Evolutionary conservation across 2,113 vertebrate species (phyloP).

Genomic region (Lampris incognitus): DNA sequence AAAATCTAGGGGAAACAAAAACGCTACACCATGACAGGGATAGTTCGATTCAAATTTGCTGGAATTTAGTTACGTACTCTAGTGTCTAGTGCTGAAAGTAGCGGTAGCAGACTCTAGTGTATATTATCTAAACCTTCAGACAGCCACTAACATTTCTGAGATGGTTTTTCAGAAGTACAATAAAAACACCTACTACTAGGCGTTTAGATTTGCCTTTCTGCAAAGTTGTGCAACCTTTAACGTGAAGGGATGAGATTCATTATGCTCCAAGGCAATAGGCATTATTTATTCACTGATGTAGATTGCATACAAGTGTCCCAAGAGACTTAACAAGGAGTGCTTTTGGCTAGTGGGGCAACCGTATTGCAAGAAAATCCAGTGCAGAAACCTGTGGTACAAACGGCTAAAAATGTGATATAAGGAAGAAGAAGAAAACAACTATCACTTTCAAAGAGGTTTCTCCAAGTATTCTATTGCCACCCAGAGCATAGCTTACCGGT

Average conservation of each 20-base stretch:
- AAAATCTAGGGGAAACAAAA: too few species aligned
- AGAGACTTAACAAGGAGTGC: background rate
- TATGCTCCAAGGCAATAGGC: background rate
- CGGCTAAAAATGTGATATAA: background rate
- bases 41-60: too few species aligned
- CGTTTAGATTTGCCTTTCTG: background rate
- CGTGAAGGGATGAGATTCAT: background rate
- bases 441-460: background rate
- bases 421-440: too few species aligned
- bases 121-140: too few species aligned
- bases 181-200: background rate
- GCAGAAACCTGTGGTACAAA: background rate
- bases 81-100: too few species aligned
- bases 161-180: too few species aligned
- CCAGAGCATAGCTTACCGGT: constrained; percentile 81
- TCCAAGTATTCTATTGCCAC: background rate
- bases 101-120: too few species aligned
- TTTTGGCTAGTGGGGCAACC: too few species aligned
- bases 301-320: background rate
- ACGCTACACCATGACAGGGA: too few species aligned
- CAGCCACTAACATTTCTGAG: too few species aligned
- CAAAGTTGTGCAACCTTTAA: constrained; percentile 12
- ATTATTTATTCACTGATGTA: constrained; percentile 6
- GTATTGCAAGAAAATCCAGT: background rate
- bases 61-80: too few species aligned